These are phyloP conservation scores for Glaucidium brasilianum DNA, from an alignment of 2,113 vertebrate species.

Conservation along the genomic window DNA sequence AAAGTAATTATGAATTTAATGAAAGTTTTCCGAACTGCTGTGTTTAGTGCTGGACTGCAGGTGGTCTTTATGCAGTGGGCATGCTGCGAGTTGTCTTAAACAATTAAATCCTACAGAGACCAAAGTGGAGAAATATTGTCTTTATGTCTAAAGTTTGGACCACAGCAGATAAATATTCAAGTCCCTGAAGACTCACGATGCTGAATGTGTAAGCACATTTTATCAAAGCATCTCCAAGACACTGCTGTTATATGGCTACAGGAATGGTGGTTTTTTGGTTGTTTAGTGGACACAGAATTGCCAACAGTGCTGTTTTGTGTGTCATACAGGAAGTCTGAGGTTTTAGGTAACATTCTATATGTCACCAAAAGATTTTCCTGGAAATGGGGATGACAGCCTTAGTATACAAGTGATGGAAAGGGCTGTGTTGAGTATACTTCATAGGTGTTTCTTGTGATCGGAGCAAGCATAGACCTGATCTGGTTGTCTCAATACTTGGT, in stretches of 20 bases:
- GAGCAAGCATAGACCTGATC: not conserved
- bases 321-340: not conserved
- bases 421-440: not conserved
- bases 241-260: not conserved
- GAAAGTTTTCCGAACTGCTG: not conserved
- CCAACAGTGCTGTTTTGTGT: not conserved
- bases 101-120: not conserved
- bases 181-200: not conserved
- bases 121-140: not conserved
- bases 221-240: not conserved
- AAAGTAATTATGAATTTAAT: not conserved
- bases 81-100: constrained; percentile 12
- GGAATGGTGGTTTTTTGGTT: not conserved
- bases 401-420: not conserved
- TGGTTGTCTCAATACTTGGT: not conserved
- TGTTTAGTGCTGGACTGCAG: constrained; percentile 1
- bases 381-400: not conserved
- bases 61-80: not conserved
- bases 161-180: not conserved
- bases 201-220: not conserved
- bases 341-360: not conserved
- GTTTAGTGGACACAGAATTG: not conserved
- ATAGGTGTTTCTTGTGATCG: not conserved
- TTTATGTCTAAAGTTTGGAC: not conserved
- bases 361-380: not conserved